These are phyloP conservation scores for Cassiopea andromeda DNA, from an alignment of 30 jellyfish, hydroid and myxozoan species.

Conservation along the genomic window DNA sequence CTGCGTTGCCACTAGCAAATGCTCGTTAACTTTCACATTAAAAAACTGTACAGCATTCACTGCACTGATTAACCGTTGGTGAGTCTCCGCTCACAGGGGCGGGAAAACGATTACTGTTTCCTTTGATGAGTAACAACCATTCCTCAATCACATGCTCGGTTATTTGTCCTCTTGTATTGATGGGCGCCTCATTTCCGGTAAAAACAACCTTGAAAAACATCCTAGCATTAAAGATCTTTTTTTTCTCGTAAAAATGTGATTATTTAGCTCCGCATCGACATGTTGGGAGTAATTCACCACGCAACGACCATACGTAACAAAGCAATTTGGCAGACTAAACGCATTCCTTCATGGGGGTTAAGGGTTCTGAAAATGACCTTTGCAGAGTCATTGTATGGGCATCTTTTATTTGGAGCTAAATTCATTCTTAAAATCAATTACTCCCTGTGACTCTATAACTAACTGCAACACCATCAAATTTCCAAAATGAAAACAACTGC, in stretches of 20 bases:
- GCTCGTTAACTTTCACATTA: background rate
- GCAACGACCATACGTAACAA: too few relatives aligned
- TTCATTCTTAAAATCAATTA: too few relatives aligned
- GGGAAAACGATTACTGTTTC: background rate
- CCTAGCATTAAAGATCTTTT: background rate
- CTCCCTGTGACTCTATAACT: too few relatives aligned
- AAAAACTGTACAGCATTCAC: background rate
- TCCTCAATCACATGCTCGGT: background rate
- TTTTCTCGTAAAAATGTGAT: background rate
- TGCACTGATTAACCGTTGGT: background rate
- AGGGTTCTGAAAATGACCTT: too few relatives aligned
- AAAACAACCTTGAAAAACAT: slow-evolving; percentile 10
- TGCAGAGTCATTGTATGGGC: too few relatives aligned
- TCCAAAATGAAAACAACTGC: too few relatives aligned
- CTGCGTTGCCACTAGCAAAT: slow-evolving; percentile 1
- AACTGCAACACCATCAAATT: too few relatives aligned
- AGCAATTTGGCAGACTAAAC: too few relatives aligned
- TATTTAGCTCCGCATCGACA: too few relatives aligned
- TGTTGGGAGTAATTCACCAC: too few relatives aligned
- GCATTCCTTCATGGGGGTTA: too few relatives aligned
- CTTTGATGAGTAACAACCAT: slow-evolving; percentile 2
- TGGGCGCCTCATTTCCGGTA: slow-evolving; percentile 6
- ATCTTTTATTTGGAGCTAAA: too few relatives aligned
- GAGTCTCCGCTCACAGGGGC: background rate
- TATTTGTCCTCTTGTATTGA: background rate